Evolutionary conservation across 2,113 vertebrate species (phyloP).

Genomic region (Burhinus oedicnemus): DNA sequence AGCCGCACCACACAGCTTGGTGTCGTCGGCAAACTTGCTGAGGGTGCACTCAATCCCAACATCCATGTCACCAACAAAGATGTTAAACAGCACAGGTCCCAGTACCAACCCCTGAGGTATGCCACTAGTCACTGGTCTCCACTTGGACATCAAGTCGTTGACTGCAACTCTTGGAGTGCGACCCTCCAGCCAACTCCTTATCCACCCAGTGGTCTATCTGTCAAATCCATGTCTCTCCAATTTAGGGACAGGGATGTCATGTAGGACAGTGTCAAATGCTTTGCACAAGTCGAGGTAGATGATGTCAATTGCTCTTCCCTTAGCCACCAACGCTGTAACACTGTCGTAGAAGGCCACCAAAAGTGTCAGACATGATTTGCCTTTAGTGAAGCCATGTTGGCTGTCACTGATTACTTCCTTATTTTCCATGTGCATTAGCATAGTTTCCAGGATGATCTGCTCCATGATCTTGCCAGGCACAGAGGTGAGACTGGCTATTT

Average conservation of each 20-base stretch:
- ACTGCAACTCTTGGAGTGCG: neutral
- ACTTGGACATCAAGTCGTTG: neutral
- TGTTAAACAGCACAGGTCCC: neutral
- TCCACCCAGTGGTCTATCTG: neutral
- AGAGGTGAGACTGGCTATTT: neutral
- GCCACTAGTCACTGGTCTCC: neutral
- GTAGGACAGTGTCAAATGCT: neutral
- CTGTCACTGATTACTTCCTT: neutral
- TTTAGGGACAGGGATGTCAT: neutral
- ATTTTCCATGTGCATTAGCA: neutral
- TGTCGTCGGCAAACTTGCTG: neutral
- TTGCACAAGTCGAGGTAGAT: neutral
- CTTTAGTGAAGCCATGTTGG: neutral
- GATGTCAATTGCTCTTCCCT: neutral
- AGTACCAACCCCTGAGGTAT: neutral
- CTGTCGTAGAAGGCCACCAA: neutral
- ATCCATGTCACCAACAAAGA: neutral
- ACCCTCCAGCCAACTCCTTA: neutral
- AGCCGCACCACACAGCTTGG: neutral
- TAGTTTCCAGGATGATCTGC: neutral
- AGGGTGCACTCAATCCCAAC: neutral
- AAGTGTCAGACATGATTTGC: neutral
- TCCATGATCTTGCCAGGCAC: neutral
- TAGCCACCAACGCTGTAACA: neutral
- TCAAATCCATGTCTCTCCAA: neutral